These are phyloP conservation scores for zebrafish (Danio rerio) DNA, from an alignment of 2,113 vertebrate species.

Conservation along the genomic window GRCz12tu NC_133176.1:11580501-11581000, in stretches of 20 bases:
- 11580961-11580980: too few relatives aligned
- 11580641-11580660: background rate
- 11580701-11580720: background rate
- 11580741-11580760: background rate
- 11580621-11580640: background rate
- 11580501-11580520: constrained; percentile 17
- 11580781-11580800: background rate
- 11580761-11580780: background rate
- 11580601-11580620: background rate
- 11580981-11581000: too few relatives aligned
- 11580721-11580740: constrained; percentile 26
- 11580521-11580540: constrained; percentile 19
- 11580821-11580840: background rate
- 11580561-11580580: background rate
- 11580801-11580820: background rate
- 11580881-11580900: background rate
- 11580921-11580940: background rate
- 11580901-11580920: background rate
- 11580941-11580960: too few relatives aligned
- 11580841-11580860: background rate
- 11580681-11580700: background rate
- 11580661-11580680: background rate
- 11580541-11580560: background rate
- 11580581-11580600: background rate
- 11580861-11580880: background rate